Evolutionary conservation across 35 echinoderm and acorn worm species (phyloP).

Genomic region (Diadema setosum): DNA sequence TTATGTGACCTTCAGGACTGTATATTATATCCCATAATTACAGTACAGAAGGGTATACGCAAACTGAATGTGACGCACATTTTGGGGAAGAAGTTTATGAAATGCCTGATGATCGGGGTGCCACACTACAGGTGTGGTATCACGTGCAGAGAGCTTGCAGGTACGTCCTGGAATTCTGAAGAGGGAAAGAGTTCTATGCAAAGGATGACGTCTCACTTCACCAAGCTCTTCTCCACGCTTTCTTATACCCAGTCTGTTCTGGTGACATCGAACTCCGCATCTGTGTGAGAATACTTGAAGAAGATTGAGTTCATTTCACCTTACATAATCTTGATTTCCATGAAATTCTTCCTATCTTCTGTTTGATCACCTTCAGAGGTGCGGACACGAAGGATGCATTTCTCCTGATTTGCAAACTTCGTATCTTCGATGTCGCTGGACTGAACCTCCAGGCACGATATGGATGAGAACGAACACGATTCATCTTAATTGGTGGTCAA

Average conservation of each 20-base stretch:
- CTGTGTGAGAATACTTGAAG: constrained; percentile 22
- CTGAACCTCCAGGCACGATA: not conserved
- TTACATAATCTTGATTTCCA: not conserved
- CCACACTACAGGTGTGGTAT: no score
- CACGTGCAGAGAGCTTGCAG: no score
- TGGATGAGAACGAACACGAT: not conserved
- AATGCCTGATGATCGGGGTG: no score
- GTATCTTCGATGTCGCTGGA: constrained; percentile 21
- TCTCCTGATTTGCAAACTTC: constrained; percentile 15
- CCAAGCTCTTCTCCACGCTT: not conserved
- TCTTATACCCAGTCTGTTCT: not conserved
- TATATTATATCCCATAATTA: no score
- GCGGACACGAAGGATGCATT: not conserved
- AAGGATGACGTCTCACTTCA: no score
- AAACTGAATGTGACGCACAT: no score
- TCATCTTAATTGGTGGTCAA: not conserved
- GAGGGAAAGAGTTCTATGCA: no score
- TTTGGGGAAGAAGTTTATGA: no score
- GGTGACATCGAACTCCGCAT: not conserved
- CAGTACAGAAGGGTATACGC: no score
- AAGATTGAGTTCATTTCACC: not conserved
- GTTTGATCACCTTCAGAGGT: not conserved
- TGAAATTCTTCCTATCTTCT: constrained; percentile 27
- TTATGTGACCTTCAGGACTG: no score
- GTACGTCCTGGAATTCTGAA: no score